phyloP scores from a whole-genome alignment of 1,140 invertebrate species.

The Rhyacophila brunnea region DNA sequence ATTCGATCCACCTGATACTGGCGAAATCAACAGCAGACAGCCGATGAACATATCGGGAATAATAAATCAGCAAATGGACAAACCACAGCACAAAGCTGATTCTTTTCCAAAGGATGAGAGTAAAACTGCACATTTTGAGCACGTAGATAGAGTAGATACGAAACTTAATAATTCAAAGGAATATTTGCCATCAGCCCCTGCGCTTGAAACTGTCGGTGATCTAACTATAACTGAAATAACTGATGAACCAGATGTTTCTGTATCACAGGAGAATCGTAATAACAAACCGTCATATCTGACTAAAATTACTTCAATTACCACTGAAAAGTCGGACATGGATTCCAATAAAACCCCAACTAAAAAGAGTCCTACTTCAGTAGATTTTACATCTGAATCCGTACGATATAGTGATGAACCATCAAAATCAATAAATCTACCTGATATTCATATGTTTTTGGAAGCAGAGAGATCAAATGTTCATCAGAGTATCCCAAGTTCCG shows the following conservation, averaged over 20 bases:
- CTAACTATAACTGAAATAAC: conserved; percentile 14
- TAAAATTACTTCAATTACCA: not conserved
- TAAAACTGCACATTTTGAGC: conserved; percentile 34
- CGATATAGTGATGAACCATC: too few relatives aligned
- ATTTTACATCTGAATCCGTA: too few relatives aligned
- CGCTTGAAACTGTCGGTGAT: not conserved
- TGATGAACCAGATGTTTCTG: conserved; percentile 12
- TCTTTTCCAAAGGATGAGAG: conserved; percentile 11
- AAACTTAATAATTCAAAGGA: conserved; percentile 17
- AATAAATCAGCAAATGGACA: conserved; percentile 7
- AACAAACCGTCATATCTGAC: not conserved
- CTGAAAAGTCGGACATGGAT: not conserved
- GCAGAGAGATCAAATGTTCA: conserved; percentile 30
- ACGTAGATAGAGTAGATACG: conserved; percentile 31
- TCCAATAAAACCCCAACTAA: too few relatives aligned
- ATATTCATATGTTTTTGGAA: conserved; percentile 28
- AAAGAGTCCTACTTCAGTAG: too few relatives aligned
- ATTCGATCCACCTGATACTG: conserved; percentile 38
- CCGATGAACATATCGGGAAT: not conserved
- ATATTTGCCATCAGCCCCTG: not conserved
- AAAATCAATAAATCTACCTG: not conserved
- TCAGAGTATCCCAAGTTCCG: conserved; percentile 5
- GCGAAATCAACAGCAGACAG: not conserved
- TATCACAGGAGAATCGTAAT: not conserved
- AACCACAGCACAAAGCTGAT: conserved; percentile 6